phyloP scores from a whole-genome alignment of 1,140 invertebrate genomes.

The Trichoplusia ni region DNA sequence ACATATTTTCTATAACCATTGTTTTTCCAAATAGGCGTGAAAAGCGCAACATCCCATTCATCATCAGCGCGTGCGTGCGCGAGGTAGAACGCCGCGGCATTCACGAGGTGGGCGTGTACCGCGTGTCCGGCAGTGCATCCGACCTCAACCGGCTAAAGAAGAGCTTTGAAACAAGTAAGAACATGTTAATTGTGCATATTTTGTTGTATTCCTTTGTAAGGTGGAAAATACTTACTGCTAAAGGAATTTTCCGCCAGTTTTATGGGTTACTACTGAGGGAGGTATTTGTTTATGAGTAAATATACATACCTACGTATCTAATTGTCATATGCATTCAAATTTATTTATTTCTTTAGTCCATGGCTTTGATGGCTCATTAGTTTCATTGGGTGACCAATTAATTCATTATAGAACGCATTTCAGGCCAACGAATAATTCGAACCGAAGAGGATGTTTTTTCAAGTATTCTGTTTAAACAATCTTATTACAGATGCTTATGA shows the following conservation, averaged over 20 bases:
- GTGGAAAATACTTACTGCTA: neutral
- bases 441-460: too few species aligned
- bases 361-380: too few species aligned
- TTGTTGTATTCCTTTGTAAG: neutral
- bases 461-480: too few species aligned
- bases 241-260: too few species aligned
- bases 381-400: neutral
- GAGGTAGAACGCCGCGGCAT: conserved; percentile 95
- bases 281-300: too few species aligned
- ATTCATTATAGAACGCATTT: neutral
- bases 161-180: conserved; percentile 95
- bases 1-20: too few species aligned
- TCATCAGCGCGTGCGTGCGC: conserved; percentile 93
- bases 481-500: conserved; percentile 16
- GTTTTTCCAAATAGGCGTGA: conserved; percentile 85
- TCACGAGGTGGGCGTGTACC: conserved; percentile 95
- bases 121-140: conserved; percentile 97
- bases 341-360: too few species aligned
- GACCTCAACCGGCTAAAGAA: conserved; percentile 95
- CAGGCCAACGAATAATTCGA: too few species aligned
- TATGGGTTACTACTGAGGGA: too few species aligned
- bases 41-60: conserved; percentile 93
- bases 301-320: neutral
- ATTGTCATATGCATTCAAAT: neutral
- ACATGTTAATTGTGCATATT: neutral